Conservation (phyloP, 2,888 invertebrate species). For the Lypha dubia region DNA sequence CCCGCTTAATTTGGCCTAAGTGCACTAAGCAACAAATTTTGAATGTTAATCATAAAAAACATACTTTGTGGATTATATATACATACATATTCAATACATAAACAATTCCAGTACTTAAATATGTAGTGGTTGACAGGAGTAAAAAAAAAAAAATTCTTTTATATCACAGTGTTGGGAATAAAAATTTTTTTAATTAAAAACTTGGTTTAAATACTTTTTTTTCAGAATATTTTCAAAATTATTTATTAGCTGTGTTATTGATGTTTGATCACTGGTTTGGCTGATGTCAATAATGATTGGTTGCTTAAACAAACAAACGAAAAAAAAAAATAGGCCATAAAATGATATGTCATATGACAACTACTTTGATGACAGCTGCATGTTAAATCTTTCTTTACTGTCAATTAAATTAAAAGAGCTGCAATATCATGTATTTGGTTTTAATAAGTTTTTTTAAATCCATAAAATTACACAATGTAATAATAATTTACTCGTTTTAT, state of each 20-base stretch:
- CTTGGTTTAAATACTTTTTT: slow-evolving; percentile 1
- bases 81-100: no score
- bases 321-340: slow-evolving; percentile 47
- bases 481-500: slow-evolving; percentile 33
- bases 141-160: no score
- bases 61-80: no score
- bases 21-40: no score
- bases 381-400: slow-evolving; percentile 42
- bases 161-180: no score
- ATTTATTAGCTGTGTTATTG: not conserved
- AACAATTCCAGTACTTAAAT: no score
- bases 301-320: slow-evolving; percentile 8
- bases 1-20: no score
- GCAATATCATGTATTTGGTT: slow-evolving; percentile 17
- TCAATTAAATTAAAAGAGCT: slow-evolving; percentile 43
- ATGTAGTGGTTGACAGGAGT: no score
- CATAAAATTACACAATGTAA: slow-evolving; percentile 21
- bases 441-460: slow-evolving; percentile 60
- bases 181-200: not conserved
- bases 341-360: slow-evolving; percentile 57
- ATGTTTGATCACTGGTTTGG: slow-evolving; percentile 10
- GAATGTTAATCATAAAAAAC: no score
- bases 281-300: slow-evolving; percentile 9
- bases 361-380: slow-evolving; percentile 45
- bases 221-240: not conserved